Conservation (phyloP, 2,888 invertebrate genomes). For the Aspidiotus destructor region DNA sequence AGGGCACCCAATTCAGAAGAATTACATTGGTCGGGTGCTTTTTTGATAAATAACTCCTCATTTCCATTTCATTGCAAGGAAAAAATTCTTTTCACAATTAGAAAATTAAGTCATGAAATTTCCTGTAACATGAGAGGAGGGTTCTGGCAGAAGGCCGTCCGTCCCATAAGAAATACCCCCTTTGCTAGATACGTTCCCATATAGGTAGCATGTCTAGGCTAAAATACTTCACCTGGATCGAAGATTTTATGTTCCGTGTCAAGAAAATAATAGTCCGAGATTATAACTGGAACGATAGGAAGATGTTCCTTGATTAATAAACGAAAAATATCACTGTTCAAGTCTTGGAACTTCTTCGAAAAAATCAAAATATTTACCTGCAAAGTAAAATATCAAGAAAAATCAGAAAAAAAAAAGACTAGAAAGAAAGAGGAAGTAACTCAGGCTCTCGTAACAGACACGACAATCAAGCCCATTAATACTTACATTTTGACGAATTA, state of each 20-base stretch:
- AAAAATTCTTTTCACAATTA: no score
- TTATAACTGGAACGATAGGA: slow-evolving; percentile 21
- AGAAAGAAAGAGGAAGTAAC: no score
- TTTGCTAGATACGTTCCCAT: no score
- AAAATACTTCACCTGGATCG: slow-evolving; percentile 14
- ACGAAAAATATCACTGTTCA: slow-evolving; percentile 13
- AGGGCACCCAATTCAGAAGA: no score
- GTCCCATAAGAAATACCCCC: no score
- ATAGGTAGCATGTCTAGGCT: background rate
- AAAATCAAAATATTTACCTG: slow-evolving; percentile 1
- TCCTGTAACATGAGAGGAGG: background rate
- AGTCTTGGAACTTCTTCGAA: background rate
- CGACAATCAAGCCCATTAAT: no score
- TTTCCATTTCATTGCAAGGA: no score
- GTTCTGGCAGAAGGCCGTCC: no score
- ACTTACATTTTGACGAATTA: no score
- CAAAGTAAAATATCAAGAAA: background rate
- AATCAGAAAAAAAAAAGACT: background rate
- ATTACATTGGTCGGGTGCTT: no score
- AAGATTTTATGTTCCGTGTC: slow-evolving; percentile 13
- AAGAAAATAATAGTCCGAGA: slow-evolving; percentile 25
- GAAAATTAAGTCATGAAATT: background rate
- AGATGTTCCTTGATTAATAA: slow-evolving; percentile 12
- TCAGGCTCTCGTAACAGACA: no score
- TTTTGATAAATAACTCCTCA: no score